These are phyloP conservation scores for Eretmochelys imbricata DNA, from an alignment of 2,113 vertebrate species.

Conservation along the genomic window DNA sequence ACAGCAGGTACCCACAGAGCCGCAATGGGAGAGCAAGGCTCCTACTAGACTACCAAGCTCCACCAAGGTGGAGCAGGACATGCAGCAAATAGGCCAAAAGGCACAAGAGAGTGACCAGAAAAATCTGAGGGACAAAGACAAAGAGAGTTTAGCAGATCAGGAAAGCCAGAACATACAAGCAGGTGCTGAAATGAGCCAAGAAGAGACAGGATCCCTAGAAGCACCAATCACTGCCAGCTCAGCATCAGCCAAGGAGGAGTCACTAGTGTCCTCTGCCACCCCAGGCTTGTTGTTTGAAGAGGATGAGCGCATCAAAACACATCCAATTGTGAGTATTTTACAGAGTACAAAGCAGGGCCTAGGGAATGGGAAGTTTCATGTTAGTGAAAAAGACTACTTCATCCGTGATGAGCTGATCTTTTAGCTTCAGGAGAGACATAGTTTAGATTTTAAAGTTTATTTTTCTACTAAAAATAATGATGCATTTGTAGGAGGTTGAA, in stretches of 20 bases:
- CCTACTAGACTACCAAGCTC: background rate
- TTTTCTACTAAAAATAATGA: background rate
- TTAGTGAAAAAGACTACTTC: background rate
- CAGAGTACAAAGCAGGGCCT: background rate
- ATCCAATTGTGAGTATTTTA: constrained; percentile 83
- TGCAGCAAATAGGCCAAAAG: background rate
- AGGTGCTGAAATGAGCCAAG: background rate
- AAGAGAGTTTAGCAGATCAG: background rate
- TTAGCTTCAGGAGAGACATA: background rate
- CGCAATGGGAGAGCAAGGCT: background rate
- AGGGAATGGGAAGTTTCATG: background rate
- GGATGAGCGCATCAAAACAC: background rate
- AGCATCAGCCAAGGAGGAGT: background rate
- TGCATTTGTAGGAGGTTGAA: background rate
- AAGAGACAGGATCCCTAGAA: rapidly evolving
- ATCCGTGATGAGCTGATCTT: too few species aligned
- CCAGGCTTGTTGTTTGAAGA: constrained; percentile 76
- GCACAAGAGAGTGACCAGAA: background rate
- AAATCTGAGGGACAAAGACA: background rate
- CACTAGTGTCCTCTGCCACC: constrained; percentile 78
- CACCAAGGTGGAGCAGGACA: background rate
- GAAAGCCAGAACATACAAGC: background rate
- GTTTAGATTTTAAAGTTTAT: background rate
- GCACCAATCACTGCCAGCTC: background rate
- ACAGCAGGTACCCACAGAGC: rapidly evolving